Percentiles rank a stretch among this genome's conserved stretches.
phyloP scores from a whole-genome alignment of 1,140 invertebrate species.

The Orchestia grillus region DNA sequence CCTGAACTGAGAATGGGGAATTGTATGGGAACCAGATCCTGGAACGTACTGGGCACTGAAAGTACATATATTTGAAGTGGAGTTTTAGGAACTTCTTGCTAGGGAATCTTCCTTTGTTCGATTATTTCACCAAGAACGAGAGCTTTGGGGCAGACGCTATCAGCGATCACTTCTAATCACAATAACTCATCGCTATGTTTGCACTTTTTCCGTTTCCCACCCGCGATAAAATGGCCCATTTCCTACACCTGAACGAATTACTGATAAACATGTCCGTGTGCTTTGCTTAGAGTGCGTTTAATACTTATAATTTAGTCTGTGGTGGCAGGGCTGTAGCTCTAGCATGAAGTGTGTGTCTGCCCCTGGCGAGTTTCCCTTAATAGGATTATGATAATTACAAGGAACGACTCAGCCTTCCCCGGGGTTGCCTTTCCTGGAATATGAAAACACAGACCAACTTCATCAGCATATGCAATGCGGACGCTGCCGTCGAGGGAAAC shows the following conservation, averaged over 20 bases:
- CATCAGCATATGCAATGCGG: no score
- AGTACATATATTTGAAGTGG: no score
- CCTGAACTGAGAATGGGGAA: background rate
- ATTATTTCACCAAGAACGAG: no score
- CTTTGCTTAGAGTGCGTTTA: background rate
- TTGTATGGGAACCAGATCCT: background rate
- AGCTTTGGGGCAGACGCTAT: background rate
- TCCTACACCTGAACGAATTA: background rate
- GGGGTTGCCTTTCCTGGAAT: background rate
- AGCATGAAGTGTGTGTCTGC: background rate
- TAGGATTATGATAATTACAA: background rate
- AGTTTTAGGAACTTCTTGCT: no score
- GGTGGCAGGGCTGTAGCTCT: background rate
- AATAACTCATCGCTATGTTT: background rate
- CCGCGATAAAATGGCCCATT: background rate
- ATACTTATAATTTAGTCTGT: background rate
- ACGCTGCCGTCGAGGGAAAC: no score
- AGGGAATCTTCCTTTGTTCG: no score
- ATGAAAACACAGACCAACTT: background rate
- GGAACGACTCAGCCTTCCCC: background rate
- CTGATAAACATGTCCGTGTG: background rate
- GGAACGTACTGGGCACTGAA: background rate
- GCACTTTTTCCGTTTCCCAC: background rate
- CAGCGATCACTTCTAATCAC: background rate
- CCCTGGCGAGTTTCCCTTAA: background rate